Conservation (phyloP, 2,797 vertebrate species). For the Podarcis lilfordi region DNA sequence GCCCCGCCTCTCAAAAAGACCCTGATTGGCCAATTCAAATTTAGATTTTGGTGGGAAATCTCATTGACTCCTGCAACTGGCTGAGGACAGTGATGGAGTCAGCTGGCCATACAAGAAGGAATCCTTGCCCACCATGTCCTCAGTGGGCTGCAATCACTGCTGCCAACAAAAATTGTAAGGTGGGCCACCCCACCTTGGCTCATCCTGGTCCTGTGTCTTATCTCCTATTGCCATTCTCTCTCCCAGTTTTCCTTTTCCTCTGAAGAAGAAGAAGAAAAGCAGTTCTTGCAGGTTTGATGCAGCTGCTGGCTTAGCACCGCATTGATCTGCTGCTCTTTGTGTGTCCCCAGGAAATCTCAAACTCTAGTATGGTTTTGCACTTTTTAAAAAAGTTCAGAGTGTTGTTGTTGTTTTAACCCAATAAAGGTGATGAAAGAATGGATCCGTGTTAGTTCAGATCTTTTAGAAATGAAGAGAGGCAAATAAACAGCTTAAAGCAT, state of each 20-base stretch:
- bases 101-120: no score
- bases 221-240: not conserved
- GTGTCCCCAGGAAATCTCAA: not conserved
- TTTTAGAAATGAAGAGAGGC: not conserved
- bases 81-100: no score
- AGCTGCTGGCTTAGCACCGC: not conserved
- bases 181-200: not conserved
- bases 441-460: not conserved
- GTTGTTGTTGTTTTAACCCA: not conserved
- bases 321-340: not conserved
- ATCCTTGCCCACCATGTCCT: no score
- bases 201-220: not conserved
- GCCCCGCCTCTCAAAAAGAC: no score
- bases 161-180: no score
- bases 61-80: no score
- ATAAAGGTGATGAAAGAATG: not conserved
- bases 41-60: no score
- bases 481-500: not conserved
- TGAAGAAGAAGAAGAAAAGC: not conserved
- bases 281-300: not conserved
- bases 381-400: not conserved
- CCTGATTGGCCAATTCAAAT: no score
- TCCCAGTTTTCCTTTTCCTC: not conserved
- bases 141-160: no score
- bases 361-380: not conserved